Percentiles rank a stretch among this genome's conserved stretches.
Conservation (phyloP, 2,888 invertebrate genomes). For the Eupithecia abbreviata region DNA sequence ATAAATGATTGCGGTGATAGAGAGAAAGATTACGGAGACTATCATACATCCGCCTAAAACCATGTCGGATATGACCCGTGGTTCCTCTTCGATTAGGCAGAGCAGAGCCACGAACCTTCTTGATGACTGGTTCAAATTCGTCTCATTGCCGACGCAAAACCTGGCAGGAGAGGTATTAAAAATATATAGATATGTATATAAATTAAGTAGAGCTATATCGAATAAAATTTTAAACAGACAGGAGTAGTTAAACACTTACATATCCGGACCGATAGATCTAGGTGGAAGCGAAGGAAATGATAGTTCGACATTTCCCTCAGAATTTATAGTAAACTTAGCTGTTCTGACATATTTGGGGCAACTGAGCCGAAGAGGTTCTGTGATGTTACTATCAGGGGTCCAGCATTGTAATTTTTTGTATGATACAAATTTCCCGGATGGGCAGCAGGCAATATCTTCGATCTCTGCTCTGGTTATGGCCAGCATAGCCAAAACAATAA, state of each 20-base stretch:
- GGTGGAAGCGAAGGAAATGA: conserved; percentile 17
- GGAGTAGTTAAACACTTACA: conserved; percentile 47
- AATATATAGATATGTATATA: background rate
- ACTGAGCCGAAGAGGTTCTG: conserved; percentile 23
- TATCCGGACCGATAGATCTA: conserved; percentile 34
- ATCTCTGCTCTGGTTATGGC: conserved; percentile 19
- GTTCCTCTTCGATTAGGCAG: conserved; percentile 50
- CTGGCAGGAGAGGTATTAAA: conserved; percentile 34
- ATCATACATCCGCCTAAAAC: conserved; percentile 65
- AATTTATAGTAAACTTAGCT: conserved; percentile 20
- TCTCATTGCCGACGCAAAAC: conserved; percentile 59
- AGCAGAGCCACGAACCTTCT: conserved; percentile 45
- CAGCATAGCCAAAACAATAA: conserved; percentile 14
- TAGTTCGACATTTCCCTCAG: conserved; percentile 42
- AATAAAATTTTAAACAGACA: background rate
- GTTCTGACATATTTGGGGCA: conserved; percentile 17
- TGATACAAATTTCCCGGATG: conserved; percentile 14
- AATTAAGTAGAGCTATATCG: background rate
- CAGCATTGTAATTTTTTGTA: conserved; percentile 27
- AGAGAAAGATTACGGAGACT: conserved; percentile 64
- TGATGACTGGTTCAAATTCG: conserved; percentile 45
- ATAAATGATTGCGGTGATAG: conserved; percentile 64
- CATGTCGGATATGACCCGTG: conserved; percentile 50
- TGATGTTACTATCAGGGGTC: conserved; percentile 19
- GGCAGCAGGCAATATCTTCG: conserved; percentile 30